Conservation (phyloP, 2,797 vertebrate genomes). For the Argya squamiceps region DNA sequence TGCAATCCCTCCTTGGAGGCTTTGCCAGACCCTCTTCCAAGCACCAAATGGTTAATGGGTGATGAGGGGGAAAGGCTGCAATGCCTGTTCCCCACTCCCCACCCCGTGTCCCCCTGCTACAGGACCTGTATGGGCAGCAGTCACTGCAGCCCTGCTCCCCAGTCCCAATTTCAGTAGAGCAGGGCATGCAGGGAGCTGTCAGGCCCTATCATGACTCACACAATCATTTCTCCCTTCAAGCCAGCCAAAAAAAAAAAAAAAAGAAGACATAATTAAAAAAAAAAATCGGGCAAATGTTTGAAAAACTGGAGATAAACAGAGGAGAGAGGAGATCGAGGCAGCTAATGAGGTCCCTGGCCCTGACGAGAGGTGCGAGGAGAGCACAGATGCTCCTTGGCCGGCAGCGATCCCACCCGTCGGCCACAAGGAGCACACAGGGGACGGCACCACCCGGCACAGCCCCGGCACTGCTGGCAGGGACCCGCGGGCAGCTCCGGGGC, state of each 20-base stretch:
- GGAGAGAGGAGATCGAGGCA: neutral
- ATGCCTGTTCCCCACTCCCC: neutral
- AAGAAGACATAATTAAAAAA: neutral
- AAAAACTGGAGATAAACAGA: neutral
- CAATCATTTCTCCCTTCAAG: conserved; percentile 7
- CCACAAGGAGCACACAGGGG: neutral
- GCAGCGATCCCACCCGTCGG: neutral
- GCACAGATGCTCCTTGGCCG: neutral
- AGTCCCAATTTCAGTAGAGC: neutral
- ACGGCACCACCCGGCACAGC: neutral
- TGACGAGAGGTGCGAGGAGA: neutral
- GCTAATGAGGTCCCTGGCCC: conserved; percentile 5
- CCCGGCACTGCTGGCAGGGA: neutral
- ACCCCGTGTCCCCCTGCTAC: fast-evolving
- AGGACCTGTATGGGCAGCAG: neutral
- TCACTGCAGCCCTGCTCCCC: neutral
- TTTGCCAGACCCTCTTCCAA: neutral
- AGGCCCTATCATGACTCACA: neutral
- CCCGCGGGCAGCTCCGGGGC: neutral
- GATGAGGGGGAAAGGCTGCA: neutral
- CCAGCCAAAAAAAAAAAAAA: neutral
- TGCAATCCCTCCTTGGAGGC: neutral
- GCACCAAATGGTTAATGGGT: neutral
- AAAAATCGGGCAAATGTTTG: neutral
- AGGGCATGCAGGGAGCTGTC: neutral